Base-by-base conservation (phyloP, 2,113 vertebrate genomes). In the Nansenia antarctica region DNA sequence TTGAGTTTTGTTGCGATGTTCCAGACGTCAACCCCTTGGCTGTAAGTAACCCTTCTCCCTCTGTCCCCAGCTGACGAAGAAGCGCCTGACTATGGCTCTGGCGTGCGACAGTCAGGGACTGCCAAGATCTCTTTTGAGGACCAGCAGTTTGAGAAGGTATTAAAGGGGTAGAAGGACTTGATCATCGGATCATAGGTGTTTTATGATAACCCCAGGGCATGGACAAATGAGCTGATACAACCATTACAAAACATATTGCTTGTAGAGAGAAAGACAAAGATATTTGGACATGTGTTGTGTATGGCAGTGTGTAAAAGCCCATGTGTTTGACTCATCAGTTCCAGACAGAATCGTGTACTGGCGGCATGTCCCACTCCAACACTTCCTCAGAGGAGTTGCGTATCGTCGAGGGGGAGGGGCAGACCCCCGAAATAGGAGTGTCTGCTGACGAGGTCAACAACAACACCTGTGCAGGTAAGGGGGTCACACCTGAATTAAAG, bases 51-150 rank as follows among this genome's bases (percentile, higher is more conserved):
- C 31, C 8, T 2, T 58, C 39, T 52, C n/a, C 72, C 39, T 49
- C 65, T 76, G 45, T 45, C 14, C 79, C 3, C 73, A 99, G 98
- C 96, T 9, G 96, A 99, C 9, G 98, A 99, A 73, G 97, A 99
- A 85, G 97, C 97, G 20, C 98, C 98, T 0, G 97, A 99, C 81
- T 99, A 99, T 0, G 97, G 97, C 54, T 98, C 96, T 0, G 97
- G 96, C 0, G 97, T 99, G 64, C 92, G 96, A 67, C 97, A 98
- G 70, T 99, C 97, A 0, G 97, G 98, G 70, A 99, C 93, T 0
- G 98, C 96, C 58, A 98, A 96, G 84, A 98, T 99, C 77, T 98
- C 97, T 49, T 99, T 99, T 20, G 96, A 98, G 0, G 97, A 99
- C 74, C 96, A 97, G 79, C 96, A 98, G 73, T 98, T 99, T 72